Evolutionary conservation across 2,113 vertebrate species (phyloP), one percentile per base, ranked within the genome.

Genomic region (Arizona elegans): DNA sequence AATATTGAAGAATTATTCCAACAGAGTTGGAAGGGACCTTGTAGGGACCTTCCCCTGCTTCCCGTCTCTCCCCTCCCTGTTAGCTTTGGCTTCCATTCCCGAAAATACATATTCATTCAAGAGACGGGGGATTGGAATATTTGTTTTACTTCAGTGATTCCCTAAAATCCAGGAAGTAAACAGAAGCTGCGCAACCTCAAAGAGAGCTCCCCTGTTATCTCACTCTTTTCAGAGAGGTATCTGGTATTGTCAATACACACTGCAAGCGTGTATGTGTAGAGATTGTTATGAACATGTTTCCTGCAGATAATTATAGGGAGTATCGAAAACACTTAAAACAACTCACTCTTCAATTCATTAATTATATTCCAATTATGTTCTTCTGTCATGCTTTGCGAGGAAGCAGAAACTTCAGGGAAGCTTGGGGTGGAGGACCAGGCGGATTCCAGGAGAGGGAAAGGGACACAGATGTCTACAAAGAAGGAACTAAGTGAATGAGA

Each of bases 291-390:
- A 98, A 97, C 96, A 96, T 86, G 52, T 97, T 97, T 98, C 97
- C 96, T 96, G 97, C 86, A 97, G 97, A 97, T 98, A 98, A 98
- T 98, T 98, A 98, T 96, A 98, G 97, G 96, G 97, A 96, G 97
- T 97, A 97, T 96, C 94, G 94, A 98, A 98, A 97, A 97, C 97
- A 98, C 97, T 98, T 98, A 97, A 98, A 98, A 96, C 96, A 97
- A 97, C 97, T 97, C 97, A 96, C 97, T 98, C 97, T 98, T 98
- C 97, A 98, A 98, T 98, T 98, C 97, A 98, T 98, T 98, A 98
- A 98, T 98, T 98, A 98, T 98, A 98, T 98, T 96, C 95, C 97
- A 98, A 98, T 98, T 98, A 98, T 96, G 55, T 95, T 91, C 90
- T 96, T 96, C 96, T 98, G 96, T 96, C 95, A 96, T 96, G 95